A percentile compares a stretch with the other conserved stretches of the same genome.
phyloP scores from a whole-genome alignment of 2,113 vertebrate genomes.

The Drymodes brunneopygia region DNA sequence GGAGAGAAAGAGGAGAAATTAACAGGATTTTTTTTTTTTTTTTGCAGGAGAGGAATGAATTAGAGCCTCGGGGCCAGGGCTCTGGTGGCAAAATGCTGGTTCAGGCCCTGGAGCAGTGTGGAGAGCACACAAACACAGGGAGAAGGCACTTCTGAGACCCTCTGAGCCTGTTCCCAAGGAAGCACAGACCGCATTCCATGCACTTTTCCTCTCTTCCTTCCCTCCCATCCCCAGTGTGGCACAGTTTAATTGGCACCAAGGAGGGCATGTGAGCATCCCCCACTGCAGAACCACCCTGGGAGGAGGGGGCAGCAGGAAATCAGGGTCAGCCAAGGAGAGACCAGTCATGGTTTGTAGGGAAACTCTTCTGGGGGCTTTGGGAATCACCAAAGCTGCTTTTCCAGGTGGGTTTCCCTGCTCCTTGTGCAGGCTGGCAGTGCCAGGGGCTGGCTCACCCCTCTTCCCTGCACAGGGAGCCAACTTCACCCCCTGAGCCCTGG shows the following conservation, averaged over 20 bases:
- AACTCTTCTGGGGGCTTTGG: neutral
- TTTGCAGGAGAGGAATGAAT: neutral
- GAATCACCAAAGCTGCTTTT: neutral
- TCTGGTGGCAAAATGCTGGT: neutral
- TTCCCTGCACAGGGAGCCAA: neutral
- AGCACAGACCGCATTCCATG: neutral
- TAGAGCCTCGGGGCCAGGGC: neutral
- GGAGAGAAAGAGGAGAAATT: slow-evolving; percentile 15
- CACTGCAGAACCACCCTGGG: neutral
- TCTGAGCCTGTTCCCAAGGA: neutral
- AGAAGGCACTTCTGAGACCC: neutral
- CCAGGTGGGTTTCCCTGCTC: neutral
- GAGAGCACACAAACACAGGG: neutral
- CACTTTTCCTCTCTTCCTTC: neutral
- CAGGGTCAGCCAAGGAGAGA: neutral
- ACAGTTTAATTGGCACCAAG: neutral
- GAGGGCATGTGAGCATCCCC: neutral
- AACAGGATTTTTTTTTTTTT: neutral
- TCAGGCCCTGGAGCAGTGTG: neutral
- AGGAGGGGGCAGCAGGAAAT: neutral
- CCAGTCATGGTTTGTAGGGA: accelerated
- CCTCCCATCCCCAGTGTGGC: neutral
- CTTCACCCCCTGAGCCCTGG: neutral
- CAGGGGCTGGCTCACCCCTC: neutral
- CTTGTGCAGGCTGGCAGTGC: neutral